Evolutionary conservation across 2,888 invertebrate genomes (phyloP).

Genomic region (Scotopteryx bipunctaria): DNA sequence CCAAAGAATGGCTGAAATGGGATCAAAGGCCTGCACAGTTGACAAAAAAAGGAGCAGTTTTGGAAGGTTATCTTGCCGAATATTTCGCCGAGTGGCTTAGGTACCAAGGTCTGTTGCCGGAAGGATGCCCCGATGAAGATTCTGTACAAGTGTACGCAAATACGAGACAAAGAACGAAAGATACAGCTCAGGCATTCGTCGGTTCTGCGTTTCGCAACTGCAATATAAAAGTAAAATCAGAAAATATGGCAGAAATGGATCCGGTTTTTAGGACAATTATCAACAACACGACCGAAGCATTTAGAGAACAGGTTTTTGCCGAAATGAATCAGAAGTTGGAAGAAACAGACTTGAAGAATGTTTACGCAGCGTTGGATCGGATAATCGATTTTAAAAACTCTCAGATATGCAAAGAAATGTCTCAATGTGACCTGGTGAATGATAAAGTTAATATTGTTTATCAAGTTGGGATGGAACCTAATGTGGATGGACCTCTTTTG

Average conservation of each 20-base stretch:
- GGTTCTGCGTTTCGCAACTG: slow-evolving; percentile 59
- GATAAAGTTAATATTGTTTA: slow-evolving; percentile 45
- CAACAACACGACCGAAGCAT: slow-evolving; percentile 46
- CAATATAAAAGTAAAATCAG: slow-evolving; percentile 48
- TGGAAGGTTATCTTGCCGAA: slow-evolving; percentile 65
- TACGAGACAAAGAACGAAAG: slow-evolving; percentile 57
- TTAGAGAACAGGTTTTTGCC: slow-evolving; percentile 41
- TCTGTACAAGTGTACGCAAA: slow-evolving; percentile 61
- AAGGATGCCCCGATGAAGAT: slow-evolving; percentile 50
- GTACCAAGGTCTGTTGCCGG: slow-evolving; percentile 45
- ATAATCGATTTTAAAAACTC: slow-evolving; percentile 60
- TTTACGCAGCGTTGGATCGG: slow-evolving; percentile 50
- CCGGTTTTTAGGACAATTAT: slow-evolving; percentile 58
- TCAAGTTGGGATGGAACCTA: slow-evolving; percentile 53
- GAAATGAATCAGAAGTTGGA: slow-evolving; percentile 56
- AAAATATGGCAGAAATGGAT: slow-evolving; percentile 48
- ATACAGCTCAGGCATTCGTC: slow-evolving; percentile 58
- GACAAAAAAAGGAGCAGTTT: slow-evolving; percentile 58
- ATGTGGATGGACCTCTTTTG: slow-evolving; percentile 55
- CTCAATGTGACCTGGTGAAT: slow-evolving; percentile 53
- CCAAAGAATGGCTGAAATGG: slow-evolving; percentile 58
- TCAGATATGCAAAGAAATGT: slow-evolving; percentile 47
- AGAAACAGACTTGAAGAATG: slow-evolving; percentile 42
- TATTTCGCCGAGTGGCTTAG: slow-evolving; percentile 61
- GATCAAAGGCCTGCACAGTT: slow-evolving; percentile 49